Evolutionary conservation across 2,888 invertebrate species (phyloP).

Genomic region (Atethmia centrago): DNA sequence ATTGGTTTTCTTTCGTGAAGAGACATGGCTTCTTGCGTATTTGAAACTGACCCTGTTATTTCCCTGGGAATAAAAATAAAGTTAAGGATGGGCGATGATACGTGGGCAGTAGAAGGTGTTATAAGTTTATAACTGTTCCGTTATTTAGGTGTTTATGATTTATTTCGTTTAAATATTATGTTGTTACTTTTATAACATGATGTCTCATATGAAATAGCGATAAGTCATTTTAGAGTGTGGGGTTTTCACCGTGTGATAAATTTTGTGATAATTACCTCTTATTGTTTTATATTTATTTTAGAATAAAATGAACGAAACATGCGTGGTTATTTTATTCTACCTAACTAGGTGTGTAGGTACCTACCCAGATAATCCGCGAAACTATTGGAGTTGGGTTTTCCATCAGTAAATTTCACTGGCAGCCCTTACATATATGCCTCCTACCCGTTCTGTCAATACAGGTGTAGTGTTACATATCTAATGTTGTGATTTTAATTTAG

Average conservation of each 20-base stretch:
- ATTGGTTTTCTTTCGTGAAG: slow-evolving; percentile 15
- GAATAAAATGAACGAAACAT: not conserved
- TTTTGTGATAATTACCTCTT: slow-evolving; percentile 24
- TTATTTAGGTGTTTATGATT: slow-evolving; percentile 42
- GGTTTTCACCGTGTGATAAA: slow-evolving; percentile 43
- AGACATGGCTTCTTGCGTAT: slow-evolving; percentile 18
- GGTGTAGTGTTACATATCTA: not conserved
- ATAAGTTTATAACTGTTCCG: slow-evolving; percentile 40
- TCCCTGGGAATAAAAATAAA: slow-evolving; percentile 50
- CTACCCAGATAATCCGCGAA: not conserved
- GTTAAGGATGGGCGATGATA: slow-evolving; percentile 33
- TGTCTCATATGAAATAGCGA: slow-evolving; percentile 21
- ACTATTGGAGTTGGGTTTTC: not conserved
- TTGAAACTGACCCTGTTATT: slow-evolving; percentile 60
- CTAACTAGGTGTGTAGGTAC: not conserved
- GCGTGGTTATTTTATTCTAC: not conserved
- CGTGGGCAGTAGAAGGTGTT: slow-evolving; percentile 53
- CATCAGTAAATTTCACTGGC: too few species aligned
- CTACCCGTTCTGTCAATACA: not conserved
- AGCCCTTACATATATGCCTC: too few species aligned
- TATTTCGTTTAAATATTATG: slow-evolving; percentile 43
- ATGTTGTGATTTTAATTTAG: not conserved
- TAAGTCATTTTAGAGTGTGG: slow-evolving; percentile 49
- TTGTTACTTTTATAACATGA: slow-evolving; percentile 45
- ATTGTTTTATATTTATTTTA: not conserved